Conservation (phyloP, 2,888 invertebrate species). For the Tillus elongatus region DNA sequence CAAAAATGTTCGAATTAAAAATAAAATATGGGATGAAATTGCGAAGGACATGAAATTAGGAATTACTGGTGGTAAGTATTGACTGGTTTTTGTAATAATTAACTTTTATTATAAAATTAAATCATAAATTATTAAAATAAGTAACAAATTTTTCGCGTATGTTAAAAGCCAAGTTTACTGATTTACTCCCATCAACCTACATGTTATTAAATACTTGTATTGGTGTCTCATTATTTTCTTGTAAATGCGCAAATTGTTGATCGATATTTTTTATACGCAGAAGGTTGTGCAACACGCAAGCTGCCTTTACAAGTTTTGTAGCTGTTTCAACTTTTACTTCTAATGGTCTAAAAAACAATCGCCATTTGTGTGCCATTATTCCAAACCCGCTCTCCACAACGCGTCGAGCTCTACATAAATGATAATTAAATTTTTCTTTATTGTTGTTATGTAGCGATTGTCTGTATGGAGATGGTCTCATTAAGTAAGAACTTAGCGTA, state of each 20-base stretch:
- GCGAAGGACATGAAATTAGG: slow-evolving; percentile 8
- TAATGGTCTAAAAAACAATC: slow-evolving; percentile 7
- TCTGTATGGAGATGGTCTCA: slow-evolving; percentile 19
- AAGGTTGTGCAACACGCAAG: slow-evolving; percentile 23
- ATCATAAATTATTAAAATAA: too few relatives aligned
- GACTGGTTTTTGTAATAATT: too few relatives aligned
- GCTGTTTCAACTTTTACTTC: slow-evolving; percentile 18
- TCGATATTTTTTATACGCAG: slow-evolving; percentile 18
- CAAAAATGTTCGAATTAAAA: slow-evolving; percentile 6
- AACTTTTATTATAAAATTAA: too few relatives aligned
- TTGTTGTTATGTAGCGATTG: background rate
- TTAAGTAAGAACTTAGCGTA: slow-evolving; percentile 14
- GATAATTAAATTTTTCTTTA: slow-evolving; percentile 9
- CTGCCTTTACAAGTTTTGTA: slow-evolving; percentile 16
- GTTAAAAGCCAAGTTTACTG: slow-evolving; percentile 11
- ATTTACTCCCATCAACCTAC: slow-evolving; percentile 12
- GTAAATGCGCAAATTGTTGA: slow-evolving; percentile 7
- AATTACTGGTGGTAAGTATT: slow-evolving; percentile 5
- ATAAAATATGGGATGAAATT: slow-evolving; percentile 10
- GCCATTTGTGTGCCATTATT: slow-evolving; percentile 8
- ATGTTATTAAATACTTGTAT: slow-evolving; percentile 6
- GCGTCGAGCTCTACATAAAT: slow-evolving; percentile 10
- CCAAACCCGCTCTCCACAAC: slow-evolving; percentile 8
- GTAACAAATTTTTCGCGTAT: slow-evolving; percentile 14
- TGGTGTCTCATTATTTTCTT: slow-evolving; percentile 8